Conservation (phyloP, 1,140 invertebrate genomes). For the Atta cephalotes region DNA sequence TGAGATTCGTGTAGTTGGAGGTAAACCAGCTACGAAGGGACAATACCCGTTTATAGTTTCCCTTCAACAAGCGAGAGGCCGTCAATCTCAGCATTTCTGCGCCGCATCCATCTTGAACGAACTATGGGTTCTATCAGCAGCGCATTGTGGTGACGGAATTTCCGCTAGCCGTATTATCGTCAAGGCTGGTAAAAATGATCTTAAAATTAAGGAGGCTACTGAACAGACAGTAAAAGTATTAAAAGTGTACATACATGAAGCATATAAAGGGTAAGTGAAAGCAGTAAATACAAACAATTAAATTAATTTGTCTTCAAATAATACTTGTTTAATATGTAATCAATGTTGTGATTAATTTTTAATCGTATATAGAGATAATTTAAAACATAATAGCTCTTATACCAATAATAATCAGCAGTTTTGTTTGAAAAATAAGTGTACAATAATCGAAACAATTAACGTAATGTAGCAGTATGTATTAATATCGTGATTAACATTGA, state of each 20-base stretch:
- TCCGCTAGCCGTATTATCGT: constrained; percentile 70
- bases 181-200: constrained; percentile 77
- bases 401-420: too few relatives aligned
- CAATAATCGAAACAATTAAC: too few relatives aligned
- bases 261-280: constrained; percentile 85
- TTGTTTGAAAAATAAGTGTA: too few relatives aligned
- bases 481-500: too few relatives aligned
- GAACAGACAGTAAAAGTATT: constrained; percentile 82
- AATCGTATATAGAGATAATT: not conserved
- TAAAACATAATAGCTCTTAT: not conserved
- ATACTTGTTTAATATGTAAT: not conserved
- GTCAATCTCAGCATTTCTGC: constrained; percentile 84
- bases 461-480: too few relatives aligned
- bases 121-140: constrained; percentile 87
- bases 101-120: constrained; percentile 86
- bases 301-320: not conserved
- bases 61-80: constrained; percentile 76
- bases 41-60: constrained; percentile 86
- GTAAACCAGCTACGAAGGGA: constrained; percentile 76
- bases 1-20: constrained; percentile 82
- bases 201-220: constrained; percentile 74
- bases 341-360: not conserved
- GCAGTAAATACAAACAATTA: not conserved
- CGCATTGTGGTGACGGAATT: constrained; percentile 82
- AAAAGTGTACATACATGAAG: constrained; percentile 81